Base-by-base conservation (phyloP, 2,113 vertebrate species). In the Dicerorhinus sumatrensis region DNA sequence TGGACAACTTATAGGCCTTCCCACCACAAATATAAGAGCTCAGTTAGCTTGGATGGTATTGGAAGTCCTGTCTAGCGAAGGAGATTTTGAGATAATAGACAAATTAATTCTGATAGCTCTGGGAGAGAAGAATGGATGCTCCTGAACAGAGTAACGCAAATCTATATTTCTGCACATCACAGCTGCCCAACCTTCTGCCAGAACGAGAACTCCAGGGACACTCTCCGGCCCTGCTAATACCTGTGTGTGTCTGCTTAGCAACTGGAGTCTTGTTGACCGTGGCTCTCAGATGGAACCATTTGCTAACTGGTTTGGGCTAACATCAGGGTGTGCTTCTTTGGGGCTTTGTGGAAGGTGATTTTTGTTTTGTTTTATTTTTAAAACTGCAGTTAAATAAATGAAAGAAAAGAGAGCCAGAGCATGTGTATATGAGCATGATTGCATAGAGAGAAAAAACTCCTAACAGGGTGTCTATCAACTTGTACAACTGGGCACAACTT, bases 361-460 rank as follows among this genome's bases (percentile, higher is more conserved):
- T 88, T 92, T 81, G 3, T 76, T 86, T 87, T 51, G 23, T n/a
- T 89, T 86, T 70, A 12, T 69, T 79, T 96, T 69, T 91, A 14
- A 79, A 77, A 86, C 86, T 89, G 29, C 85, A 91, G 29, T 72
- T 39, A 60, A 87, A 48, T 9, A 82, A 94, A 31, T 62, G 33
- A 72, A 89, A 46, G 29, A 81, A 81, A 65, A 76, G 33, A 29
- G 25, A 86, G 27, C 17, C 33, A 42, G 39, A 62, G 18, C 17
- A 23, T 42, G 33, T 29, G 2, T 29, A 23, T 69, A 33, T 69
- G 67, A 54, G 21, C 5, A 1, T 91, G 33, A 29, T 39, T 88
- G 3, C 12, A 21, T 0, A 91, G 58, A 79, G 51, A 70, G 46
- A 62, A 72, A 46, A 80, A 48, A n/a, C 12, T 25, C 46, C 10